Evolutionary conservation across 2,797 vertebrate genomes (phyloP).

Genomic region (Rallus crepitans): DNA sequence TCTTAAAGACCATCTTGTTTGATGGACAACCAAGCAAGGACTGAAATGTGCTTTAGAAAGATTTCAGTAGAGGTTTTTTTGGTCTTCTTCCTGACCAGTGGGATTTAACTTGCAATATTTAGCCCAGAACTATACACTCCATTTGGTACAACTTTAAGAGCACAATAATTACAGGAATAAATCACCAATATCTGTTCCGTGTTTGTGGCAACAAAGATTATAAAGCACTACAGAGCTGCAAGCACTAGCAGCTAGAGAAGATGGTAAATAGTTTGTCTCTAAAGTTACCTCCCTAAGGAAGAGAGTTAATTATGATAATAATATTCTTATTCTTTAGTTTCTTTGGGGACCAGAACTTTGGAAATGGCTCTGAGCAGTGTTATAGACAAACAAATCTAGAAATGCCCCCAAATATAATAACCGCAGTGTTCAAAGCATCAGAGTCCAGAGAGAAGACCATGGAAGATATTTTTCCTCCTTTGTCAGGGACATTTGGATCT

Average conservation of each 20-base stretch:
- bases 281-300: conserved; percentile 15
- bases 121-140: background rate
- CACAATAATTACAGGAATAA: conserved; percentile 66
- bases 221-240: background rate
- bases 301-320: background rate
- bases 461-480: background rate
- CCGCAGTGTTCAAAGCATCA: background rate
- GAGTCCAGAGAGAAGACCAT: background rate
- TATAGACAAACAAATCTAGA: background rate
- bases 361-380: background rate
- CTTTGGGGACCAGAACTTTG: background rate
- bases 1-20: background rate
- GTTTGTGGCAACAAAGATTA: conserved; percentile 7
- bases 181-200: conserved; percentile 40
- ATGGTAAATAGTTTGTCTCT: background rate
- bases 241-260: background rate
- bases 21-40: conserved; percentile 6
- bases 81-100: background rate
- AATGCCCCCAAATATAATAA: background rate
- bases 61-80: background rate
- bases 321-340: background rate
- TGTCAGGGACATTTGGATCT: background rate
- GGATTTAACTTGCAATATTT: conserved; percentile 20
- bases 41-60: background rate
- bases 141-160: conserved; percentile 38